phyloP scores from a whole-genome alignment of 2,888 invertebrate species.

The Conistra vaccinii region DNA sequence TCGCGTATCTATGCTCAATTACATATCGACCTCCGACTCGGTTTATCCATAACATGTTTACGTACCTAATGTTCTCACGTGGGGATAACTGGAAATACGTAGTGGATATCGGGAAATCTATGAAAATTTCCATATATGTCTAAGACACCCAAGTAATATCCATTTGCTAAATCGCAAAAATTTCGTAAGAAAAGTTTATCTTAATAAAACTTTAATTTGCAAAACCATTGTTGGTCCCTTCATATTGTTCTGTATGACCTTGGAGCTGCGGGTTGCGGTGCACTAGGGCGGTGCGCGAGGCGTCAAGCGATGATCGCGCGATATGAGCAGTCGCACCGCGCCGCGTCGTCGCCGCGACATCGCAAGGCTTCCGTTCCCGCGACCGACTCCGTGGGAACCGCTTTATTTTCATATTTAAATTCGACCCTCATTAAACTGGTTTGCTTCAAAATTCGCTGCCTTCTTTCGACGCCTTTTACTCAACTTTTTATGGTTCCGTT shows the following conservation, averaged over 20 bases:
- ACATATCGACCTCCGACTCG: constrained; percentile 73
- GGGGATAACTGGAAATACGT: constrained; percentile 9
- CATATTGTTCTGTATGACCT: constrained; percentile 37
- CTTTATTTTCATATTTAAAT: constrained; percentile 90
- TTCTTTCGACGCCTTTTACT: constrained; percentile 91
- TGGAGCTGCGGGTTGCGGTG: constrained; percentile 31
- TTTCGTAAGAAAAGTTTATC: constrained; percentile 5
- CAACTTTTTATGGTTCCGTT: constrained; percentile 90
- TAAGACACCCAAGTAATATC: neutral
- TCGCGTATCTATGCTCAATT: constrained; percentile 74
- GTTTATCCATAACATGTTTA: constrained; percentile 42
- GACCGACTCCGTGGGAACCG: constrained; percentile 89
- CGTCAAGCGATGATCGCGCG: constrained; percentile 74
- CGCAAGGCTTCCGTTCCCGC: constrained; percentile 89
- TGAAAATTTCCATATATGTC: neutral
- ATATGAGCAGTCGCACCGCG: constrained; percentile 70
- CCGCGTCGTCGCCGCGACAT: constrained; percentile 78
- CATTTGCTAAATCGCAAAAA: neutral
- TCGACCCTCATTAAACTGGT: constrained; percentile 91
- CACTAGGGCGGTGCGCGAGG: constrained; percentile 58
- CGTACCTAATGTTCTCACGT: constrained; percentile 2
- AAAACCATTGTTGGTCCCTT: constrained; percentile 13
- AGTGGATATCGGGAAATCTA: neutral
- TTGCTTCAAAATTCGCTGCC: constrained; percentile 90
- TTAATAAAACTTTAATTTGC: constrained; percentile 23